A percentile compares a stretch with the other conserved stretches of the same genome.
These are phyloP conservation scores for Ammodytes marinus DNA, from an alignment of 2,113 vertebrate species.

Conservation along the genomic window DNA sequence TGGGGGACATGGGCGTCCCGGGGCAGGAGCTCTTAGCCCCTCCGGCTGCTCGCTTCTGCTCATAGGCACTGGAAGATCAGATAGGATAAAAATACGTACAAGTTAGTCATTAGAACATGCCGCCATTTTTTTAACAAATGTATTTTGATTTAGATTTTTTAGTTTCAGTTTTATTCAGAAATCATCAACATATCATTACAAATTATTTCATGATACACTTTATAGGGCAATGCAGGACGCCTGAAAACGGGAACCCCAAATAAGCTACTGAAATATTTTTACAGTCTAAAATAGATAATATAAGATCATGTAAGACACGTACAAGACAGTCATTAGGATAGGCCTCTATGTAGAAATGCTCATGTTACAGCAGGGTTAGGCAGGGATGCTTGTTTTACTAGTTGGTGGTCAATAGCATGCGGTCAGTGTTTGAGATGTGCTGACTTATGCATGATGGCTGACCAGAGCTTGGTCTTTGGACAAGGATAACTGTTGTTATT, in stretches of 20 bases:
- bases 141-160: too few species aligned
- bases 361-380: not conserved
- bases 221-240: too few species aligned
- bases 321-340: not conserved
- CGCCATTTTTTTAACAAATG: too few species aligned
- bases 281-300: too few species aligned
- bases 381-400: not conserved
- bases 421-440: constrained; percentile 33
- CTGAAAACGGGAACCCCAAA: too few species aligned
- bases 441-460: constrained; percentile 50
- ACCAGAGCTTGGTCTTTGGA: constrained; percentile 16
- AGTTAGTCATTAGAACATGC: too few species aligned
- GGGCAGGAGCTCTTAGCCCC: constrained; percentile 89
- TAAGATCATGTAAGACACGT: too few species aligned
- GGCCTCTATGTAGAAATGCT: constrained; percentile 10
- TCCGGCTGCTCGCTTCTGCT: constrained; percentile 87
- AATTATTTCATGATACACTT: too few species aligned
- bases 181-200: too few species aligned
- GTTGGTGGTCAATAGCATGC: constrained; percentile 40
- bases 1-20: constrained; percentile 86
- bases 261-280: too few species aligned
- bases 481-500: not conserved
- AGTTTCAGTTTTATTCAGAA: too few species aligned
- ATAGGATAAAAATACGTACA: too few species aligned
- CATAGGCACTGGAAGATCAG: constrained; percentile 89